phyloP scores from a whole-genome alignment of 2,113 vertebrate species.

The Oryctolagus cuniculus region DNA sequence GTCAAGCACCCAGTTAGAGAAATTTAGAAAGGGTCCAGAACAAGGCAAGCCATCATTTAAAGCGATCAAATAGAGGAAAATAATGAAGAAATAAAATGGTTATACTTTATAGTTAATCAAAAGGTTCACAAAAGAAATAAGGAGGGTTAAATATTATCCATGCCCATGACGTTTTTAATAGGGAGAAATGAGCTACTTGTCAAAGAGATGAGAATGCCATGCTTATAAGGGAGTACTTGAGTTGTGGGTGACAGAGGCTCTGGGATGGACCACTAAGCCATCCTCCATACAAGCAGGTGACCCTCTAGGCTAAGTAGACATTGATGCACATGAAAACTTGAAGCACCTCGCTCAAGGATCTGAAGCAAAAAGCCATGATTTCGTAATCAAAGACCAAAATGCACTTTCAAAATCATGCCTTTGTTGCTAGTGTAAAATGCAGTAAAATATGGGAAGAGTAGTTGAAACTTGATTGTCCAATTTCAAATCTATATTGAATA shows the following conservation, averaged over 20 bases:
- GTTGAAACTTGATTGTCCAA: not conserved
- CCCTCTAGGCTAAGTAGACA: not conserved
- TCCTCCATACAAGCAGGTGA: not conserved
- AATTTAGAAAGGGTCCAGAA: not conserved
- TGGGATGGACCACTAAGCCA: not conserved
- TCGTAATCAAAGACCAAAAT: not conserved
- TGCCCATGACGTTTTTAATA: not conserved
- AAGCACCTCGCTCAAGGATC: not conserved
- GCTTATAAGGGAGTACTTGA: not conserved
- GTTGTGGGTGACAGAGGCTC: not conserved
- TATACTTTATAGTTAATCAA: not conserved
- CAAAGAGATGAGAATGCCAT: not conserved
- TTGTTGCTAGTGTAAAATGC: not conserved
- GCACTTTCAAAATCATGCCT: not conserved
- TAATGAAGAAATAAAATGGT: not conserved
- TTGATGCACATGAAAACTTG: not conserved
- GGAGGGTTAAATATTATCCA: not conserved
- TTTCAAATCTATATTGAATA: not conserved
- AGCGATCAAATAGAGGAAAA: not conserved
- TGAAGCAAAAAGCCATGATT: not conserved
- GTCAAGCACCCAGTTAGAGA: not conserved
- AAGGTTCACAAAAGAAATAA: not conserved
- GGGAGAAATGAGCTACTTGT: not conserved
- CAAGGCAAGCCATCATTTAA: not conserved
- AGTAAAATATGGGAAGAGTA: not conserved